A percentile compares a stretch with the other conserved stretches of the same genome.
These are phyloP conservation scores for Anisognathus igniventris DNA, from an alignment of 2,797 vertebrate species.

Conservation along the genomic window DNA sequence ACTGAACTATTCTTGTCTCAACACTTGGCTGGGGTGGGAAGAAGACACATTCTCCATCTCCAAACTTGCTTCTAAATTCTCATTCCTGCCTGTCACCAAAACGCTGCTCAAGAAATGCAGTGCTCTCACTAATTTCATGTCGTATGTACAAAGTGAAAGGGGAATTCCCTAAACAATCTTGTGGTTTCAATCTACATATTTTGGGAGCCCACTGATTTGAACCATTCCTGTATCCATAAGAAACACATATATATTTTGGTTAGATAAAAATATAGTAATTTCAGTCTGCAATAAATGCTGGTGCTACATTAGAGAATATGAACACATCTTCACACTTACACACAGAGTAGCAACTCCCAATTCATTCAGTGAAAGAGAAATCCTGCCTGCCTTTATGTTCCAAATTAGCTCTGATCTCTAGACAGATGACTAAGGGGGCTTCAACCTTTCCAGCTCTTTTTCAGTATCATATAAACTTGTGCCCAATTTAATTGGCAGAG, in stretches of 20 bases:
- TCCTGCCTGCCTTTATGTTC: background rate
- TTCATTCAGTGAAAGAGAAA: background rate
- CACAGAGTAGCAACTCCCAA: background rate
- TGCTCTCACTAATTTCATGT: background rate
- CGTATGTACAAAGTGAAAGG: background rate
- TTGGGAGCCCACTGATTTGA: background rate
- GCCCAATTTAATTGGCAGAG: background rate
- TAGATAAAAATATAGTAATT: background rate
- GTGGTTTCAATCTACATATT: background rate
- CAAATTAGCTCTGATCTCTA: background rate
- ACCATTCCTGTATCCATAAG: fast-evolving
- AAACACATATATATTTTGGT: background rate
- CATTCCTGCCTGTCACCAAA: background rate
- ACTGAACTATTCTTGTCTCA: background rate
- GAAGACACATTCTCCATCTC: background rate
- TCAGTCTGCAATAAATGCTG: background rate
- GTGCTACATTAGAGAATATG: background rate
- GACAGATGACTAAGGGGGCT: background rate
- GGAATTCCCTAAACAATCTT: background rate
- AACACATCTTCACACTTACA: background rate
- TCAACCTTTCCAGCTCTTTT: background rate
- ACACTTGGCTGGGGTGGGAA: background rate
- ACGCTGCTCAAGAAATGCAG: background rate
- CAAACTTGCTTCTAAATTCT: background rate
- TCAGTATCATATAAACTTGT: background rate